These are phyloP conservation scores for Drosophila sulfurigaster DNA, from an alignment of 1,140 invertebrate species.

Conservation along the genomic window DNA sequence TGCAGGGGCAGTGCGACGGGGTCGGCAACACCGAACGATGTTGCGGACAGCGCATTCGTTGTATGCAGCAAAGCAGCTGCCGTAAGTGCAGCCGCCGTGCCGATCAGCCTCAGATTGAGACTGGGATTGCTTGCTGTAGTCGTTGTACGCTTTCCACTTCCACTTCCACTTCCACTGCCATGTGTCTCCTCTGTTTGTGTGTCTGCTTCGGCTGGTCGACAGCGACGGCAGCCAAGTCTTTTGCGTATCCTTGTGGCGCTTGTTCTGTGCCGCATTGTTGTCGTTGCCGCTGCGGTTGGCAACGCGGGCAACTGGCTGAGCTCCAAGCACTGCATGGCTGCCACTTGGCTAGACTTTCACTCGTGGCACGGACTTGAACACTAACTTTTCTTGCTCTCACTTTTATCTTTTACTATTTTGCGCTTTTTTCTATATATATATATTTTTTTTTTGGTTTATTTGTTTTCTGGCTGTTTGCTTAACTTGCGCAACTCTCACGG, in stretches of 20 bases:
- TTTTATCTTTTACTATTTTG: slow-evolving; percentile 6
- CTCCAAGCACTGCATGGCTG: slow-evolving; percentile 46
- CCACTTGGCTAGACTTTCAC: slow-evolving; percentile 23
- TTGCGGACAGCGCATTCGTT: slow-evolving; percentile 58
- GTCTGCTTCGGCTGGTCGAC: neutral
- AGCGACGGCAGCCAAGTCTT: slow-evolving; percentile 56
- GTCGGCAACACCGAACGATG: slow-evolving; percentile 27
- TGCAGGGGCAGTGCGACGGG: slow-evolving; percentile 65
- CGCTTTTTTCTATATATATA: neutral
- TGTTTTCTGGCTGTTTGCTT: slow-evolving; percentile 12
- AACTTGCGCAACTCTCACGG: slow-evolving; percentile 18
- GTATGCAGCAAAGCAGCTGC: slow-evolving; percentile 64
- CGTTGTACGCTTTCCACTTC: neutral
- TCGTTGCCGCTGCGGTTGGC: slow-evolving; percentile 37
- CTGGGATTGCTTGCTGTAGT: slow-evolving; percentile 25
- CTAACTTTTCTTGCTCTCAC: slow-evolving; percentile 24
- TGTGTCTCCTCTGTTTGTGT: slow-evolving; percentile 3
- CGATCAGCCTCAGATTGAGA: slow-evolving; percentile 46
- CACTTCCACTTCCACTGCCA: neutral
- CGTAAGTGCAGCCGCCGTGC: slow-evolving; percentile 48
- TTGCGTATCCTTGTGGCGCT: slow-evolving; percentile 70
- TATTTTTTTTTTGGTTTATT: neutral
- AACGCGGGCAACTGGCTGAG: slow-evolving; percentile 42
- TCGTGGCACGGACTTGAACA: slow-evolving; percentile 8
- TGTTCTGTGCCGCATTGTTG: slow-evolving; percentile 52